These are phyloP conservation scores for Lasiommata megera DNA, from an alignment of 2,888 invertebrate species.

Conservation along the genomic window DNA sequence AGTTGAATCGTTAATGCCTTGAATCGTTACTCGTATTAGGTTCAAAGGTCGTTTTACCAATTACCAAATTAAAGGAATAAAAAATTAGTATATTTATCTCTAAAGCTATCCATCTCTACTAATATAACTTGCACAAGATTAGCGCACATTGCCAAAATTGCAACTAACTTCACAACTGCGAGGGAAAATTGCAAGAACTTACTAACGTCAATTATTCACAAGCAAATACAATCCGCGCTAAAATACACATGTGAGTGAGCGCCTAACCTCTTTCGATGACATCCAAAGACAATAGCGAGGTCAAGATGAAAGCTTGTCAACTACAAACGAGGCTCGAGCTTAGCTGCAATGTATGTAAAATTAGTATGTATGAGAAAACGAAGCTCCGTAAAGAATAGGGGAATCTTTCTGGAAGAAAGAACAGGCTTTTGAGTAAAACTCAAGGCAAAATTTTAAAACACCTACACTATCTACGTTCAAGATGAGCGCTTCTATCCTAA, in stretches of 20 bases:
- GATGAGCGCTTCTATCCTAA: too few relatives aligned
- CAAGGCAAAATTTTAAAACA: neutral
- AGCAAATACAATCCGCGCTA: neutral
- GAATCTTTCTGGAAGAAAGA: conserved; percentile 1
- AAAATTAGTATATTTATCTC: too few relatives aligned
- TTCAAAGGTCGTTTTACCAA: too few relatives aligned
- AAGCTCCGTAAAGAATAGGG: conserved; percentile 1
- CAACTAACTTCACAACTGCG: neutral
- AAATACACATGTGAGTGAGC: neutral
- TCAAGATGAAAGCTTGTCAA: conserved; percentile 7
- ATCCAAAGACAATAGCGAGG: conserved; percentile 10
- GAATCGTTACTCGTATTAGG: too few relatives aligned
- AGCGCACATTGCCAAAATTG: neutral
- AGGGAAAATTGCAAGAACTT: too few relatives aligned
- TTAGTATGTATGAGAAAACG: conserved; percentile 10
- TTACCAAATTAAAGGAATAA: too few relatives aligned
- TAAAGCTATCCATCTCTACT: too few relatives aligned
- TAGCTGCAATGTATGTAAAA: conserved; percentile 2
- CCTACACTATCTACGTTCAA: neutral
- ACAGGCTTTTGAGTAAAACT: neutral
- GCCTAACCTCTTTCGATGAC: conserved; percentile 7
- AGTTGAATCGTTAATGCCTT: too few relatives aligned
- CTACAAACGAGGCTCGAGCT: conserved; percentile 2
- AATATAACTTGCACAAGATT: too few relatives aligned
- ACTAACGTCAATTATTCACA: neutral